A percentile compares a stretch with the other conserved stretches of the same genome.
phyloP scores from a whole-genome alignment of 92 coral and sea anemone genomes.

The Umimayanthus kanabou region DNA sequence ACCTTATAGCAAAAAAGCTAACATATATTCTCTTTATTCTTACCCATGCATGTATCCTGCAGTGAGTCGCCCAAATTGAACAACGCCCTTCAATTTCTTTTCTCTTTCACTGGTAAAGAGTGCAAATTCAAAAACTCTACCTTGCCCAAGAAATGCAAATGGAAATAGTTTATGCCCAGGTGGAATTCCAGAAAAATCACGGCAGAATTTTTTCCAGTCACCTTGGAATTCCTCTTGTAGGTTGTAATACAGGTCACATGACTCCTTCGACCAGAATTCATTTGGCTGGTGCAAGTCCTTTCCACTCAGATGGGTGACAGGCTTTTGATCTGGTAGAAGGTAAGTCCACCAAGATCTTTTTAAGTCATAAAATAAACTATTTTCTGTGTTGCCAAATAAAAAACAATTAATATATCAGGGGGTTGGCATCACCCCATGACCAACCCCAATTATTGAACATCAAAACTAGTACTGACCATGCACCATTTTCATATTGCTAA shows the following conservation, averaged over 20 bases:
- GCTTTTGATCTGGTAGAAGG: background rate
- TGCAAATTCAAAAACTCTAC: constrained; percentile 66
- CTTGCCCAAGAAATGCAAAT: constrained; percentile 44
- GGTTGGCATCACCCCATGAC: too few species aligned
- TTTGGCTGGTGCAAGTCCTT: constrained; percentile 46
- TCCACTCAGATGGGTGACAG: background rate
- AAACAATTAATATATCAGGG: too few species aligned
- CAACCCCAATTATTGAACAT: too few species aligned
- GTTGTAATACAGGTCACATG: constrained; percentile 56
- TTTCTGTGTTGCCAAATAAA: too few species aligned
- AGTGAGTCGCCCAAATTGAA: constrained; percentile 77
- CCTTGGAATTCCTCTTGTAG: constrained; percentile 50
- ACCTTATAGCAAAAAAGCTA: background rate
- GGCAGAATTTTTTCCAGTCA: constrained; percentile 47
- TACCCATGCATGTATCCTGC: constrained; percentile 68
- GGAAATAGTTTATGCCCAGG: constrained; percentile 55
- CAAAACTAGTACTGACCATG: too few species aligned
- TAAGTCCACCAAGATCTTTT: background rate
- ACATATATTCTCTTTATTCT: background rate
- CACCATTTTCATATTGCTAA: too few species aligned
- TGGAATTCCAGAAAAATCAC: background rate
- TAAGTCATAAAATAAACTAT: too few species aligned
- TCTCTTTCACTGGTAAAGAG: constrained; percentile 52
- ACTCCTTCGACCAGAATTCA: constrained; percentile 61
- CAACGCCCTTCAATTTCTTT: constrained; percentile 57